Conservation (phyloP, 2,797 vertebrate species). For the Girardinus metallicus region DNA sequence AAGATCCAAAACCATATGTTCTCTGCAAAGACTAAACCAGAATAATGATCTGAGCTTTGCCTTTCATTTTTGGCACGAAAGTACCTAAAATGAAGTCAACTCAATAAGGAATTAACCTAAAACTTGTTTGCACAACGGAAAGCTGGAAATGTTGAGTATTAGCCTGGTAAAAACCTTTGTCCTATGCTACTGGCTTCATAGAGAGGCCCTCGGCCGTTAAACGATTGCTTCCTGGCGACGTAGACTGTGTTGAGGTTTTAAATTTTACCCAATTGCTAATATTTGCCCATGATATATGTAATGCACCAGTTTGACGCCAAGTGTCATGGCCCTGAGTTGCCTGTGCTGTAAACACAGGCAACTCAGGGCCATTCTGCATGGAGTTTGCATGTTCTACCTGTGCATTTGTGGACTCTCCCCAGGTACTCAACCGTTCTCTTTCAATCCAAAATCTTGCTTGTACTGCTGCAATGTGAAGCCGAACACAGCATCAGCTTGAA, state of each 20-base stretch:
- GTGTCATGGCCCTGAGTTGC: background rate
- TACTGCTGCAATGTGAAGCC: too few species aligned
- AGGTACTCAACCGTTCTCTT: background rate
- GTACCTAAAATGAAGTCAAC: conserved; percentile 22
- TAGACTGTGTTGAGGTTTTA: too few species aligned
- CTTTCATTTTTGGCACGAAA: conserved; percentile 18
- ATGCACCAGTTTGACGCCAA: background rate
- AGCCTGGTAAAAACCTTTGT: too few species aligned
- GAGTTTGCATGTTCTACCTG: background rate
- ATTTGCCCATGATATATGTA: too few species aligned
- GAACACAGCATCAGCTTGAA: too few species aligned
- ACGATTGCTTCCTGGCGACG: too few species aligned
- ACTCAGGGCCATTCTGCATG: background rate
- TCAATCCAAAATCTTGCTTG: background rate
- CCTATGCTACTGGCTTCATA: too few species aligned
- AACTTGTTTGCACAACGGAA: background rate
- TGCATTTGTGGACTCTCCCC: background rate
- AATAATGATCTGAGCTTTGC: conserved; percentile 6
- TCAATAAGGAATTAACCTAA: conserved; percentile 1
- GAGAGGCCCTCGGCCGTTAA: too few species aligned
- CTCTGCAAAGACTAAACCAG: conserved; percentile 32
- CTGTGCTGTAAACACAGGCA: too few species aligned
- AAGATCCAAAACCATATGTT: conserved; percentile 18
- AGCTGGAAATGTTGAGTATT: conserved; percentile 31
- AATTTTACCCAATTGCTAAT: too few species aligned